Evolutionary conservation across 2,888 invertebrate genomes (phyloP), one percentile per base, ranked within the genome.

Genomic region (Pollenia labialis): DNA sequence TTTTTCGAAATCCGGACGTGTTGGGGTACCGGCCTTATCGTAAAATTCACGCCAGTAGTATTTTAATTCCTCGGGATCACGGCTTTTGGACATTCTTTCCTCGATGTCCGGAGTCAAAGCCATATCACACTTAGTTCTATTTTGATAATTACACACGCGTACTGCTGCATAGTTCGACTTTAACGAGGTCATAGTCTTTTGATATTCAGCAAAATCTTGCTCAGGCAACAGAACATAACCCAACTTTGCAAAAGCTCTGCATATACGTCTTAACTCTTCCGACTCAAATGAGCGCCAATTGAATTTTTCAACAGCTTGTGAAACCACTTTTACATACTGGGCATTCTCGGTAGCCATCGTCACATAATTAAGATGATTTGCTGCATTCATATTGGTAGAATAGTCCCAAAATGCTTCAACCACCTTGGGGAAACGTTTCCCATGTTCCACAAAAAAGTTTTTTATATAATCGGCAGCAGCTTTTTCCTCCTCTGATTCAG

Each of bases 1-100:
- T 83, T 95, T 94, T 58, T 95, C 94, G 91, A 95, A 97, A 87
- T 95, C 93, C 6, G 94, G 90, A 42, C 95, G 94, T 0, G 95
- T 94, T 81, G 94, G 94, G 4, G 96, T 95, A 0, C 96, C 97
- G 0, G 96, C 96, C 46, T 94, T 95, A 74, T 96, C 95, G 89
- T 98, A 95, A 96, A 97, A 98, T 90, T 96, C 95, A 4, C 95
- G 92, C 98, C 98, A 98, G 2, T 95, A 94, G 90, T 97, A 95
- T 90, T 96, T 95, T 88, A 98, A 92, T 90, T 97, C 96, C 14
- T 97, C 96, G 2, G 96, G 96, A 91, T 98, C 95, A 72, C 96
- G 95, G 80, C 97, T 97, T 50, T 93, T 95, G 0, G 95, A 93
- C 87, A 97, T 94, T 12, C 96, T 94, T 81, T 96, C 95, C 0